Percentiles rank a stretch among this genome's conserved stretches.
These are phyloP conservation scores for Empis livida DNA, from an alignment of 2,888 invertebrate species.

Conservation along the genomic window DNA sequence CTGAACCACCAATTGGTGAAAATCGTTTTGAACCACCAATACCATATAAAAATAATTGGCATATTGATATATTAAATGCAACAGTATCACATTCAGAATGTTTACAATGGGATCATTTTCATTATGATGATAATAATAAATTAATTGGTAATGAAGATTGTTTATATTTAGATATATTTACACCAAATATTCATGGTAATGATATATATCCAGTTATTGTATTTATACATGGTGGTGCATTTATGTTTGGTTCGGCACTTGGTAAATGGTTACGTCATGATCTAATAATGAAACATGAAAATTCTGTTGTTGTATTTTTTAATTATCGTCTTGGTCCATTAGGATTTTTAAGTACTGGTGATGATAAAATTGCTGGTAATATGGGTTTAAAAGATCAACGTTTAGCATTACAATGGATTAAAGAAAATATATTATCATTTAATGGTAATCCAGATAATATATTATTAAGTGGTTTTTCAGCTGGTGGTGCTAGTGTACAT, in stretches of 20 bases:
- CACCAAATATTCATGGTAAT: slow-evolving; percentile 35
- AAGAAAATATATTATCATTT: slow-evolving; percentile 52
- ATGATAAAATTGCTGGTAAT: slow-evolving; percentile 54
- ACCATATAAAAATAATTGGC: slow-evolving; percentile 19
- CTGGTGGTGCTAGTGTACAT: slow-evolving; percentile 63
- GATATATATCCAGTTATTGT: slow-evolving; percentile 47
- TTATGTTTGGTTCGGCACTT: slow-evolving; percentile 45
- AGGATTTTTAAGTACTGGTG: slow-evolving; percentile 64
- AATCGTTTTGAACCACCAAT: slow-evolving; percentile 41
- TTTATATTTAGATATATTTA: slow-evolving; percentile 49
- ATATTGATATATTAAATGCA: slow-evolving; percentile 34
- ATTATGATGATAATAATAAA: slow-evolving; percentile 16
- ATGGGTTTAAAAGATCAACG: slow-evolving; percentile 62
- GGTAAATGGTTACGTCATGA: slow-evolving; percentile 41
- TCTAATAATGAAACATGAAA: slow-evolving; percentile 44
- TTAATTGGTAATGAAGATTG: slow-evolving; percentile 52
- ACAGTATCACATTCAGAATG: slow-evolving; percentile 44
- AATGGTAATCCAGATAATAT: slow-evolving; percentile 59
- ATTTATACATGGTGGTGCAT: slow-evolving; percentile 55
- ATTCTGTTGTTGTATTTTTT: slow-evolving; percentile 52
- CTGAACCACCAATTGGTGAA: slow-evolving; percentile 49
- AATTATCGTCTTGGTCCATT: slow-evolving; percentile 61
- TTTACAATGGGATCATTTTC: slow-evolving; percentile 46
- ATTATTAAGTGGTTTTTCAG: slow-evolving; percentile 55
- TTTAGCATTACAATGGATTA: slow-evolving; percentile 55